Base-by-base conservation (phyloP, 2,797 vertebrate species). In the Orientallactaga sibirica region DNA sequence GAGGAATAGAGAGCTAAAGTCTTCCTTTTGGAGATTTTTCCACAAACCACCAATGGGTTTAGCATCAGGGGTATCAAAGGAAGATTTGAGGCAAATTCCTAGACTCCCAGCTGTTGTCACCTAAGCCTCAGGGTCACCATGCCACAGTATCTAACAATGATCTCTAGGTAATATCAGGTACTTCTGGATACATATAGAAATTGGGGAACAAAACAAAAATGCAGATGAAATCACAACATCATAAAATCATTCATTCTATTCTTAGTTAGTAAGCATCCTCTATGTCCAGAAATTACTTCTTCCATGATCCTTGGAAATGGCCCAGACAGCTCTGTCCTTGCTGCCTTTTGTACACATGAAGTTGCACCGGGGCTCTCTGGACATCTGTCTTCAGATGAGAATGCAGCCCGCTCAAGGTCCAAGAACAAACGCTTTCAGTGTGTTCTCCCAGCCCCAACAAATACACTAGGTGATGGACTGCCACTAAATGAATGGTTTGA, bases 391-490 rank as follows among this genome's bases (percentile, higher is more conserved):
- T 82, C 4, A 33, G 22, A 66, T 0, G 43, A 80, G 11, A 73
- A 12, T 70, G 27, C 48, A 43, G 41, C 73, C 15, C 77, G 33
- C 58, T 88, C 0, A 0, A 73, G 3, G 67, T 73, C 1, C 24
- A 79, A 80, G 15, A 86, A 20, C 24, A 84, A 91, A 90, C 73
- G 6, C 10, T 22, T 84, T 78, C 29, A 19, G 77, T 92, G 88
- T 19, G 9, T 67, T 92, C 92, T 5, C 37, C 43, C 10, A 73
- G 5, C 66, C 7, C 7, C n/a, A 79, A 48, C 2, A 24, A 74
- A 85, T 33, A 48, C 20, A 71, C 7, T 12, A 1, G 22, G 43
- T 80, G 73, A 86, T 5, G 74, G 84, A 82, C 14, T 77, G 55
- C 14, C 41, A 88, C 12, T 18, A 78, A 92, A 78, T 15, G 1